These are phyloP conservation scores for Spodoptera littoralis DNA, from an alignment of 2,888 invertebrate species.

Conservation along the genomic window DNA sequence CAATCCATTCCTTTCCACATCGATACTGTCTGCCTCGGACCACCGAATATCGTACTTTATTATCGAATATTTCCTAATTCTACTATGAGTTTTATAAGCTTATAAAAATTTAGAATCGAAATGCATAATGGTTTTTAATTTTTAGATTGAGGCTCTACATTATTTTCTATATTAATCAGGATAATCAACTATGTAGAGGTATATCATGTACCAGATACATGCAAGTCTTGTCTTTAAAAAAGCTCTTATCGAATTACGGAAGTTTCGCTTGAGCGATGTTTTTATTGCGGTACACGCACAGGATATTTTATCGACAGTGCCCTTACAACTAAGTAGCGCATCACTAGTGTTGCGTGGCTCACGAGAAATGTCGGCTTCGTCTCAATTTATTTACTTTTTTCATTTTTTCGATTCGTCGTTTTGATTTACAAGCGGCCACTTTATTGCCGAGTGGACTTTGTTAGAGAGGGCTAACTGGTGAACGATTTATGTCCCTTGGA, in stretches of 20 bases:
- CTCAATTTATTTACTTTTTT: slow-evolving; percentile 77
- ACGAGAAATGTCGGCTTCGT: slow-evolving; percentile 75
- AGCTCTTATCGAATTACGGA: slow-evolving; percentile 33
- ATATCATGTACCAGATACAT: slow-evolving; percentile 14
- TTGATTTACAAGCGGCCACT: slow-evolving; percentile 86
- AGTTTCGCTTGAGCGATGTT: slow-evolving; percentile 33
- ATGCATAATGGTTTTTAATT: slow-evolving; percentile 32
- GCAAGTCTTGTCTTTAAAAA: slow-evolving; percentile 11
- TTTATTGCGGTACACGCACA: slow-evolving; percentile 27
- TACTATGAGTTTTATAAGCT: slow-evolving; percentile 52
- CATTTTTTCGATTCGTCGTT: slow-evolving; percentile 83
- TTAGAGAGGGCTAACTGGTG: slow-evolving; percentile 82
- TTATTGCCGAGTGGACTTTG: slow-evolving; percentile 86
- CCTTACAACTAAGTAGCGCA: slow-evolving; percentile 51
- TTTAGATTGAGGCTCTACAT: slow-evolving; percentile 23
- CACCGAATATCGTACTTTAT: slow-evolving; percentile 59
- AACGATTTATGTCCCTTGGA: slow-evolving; percentile 82
- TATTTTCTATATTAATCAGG: slow-evolving; percentile 12
- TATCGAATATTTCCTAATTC: slow-evolving; percentile 56
- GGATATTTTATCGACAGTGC: slow-evolving; percentile 60
- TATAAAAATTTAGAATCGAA: slow-evolving; percentile 49
- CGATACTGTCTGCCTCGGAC: slow-evolving; percentile 57
- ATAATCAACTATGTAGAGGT: slow-evolving; percentile 18
- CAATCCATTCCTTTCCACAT: slow-evolving; percentile 74
- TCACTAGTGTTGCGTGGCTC: slow-evolving; percentile 71